Evolutionary conservation across 2,797 vertebrate genomes (phyloP).

Genomic region (Mionectes olivaceus): DNA sequence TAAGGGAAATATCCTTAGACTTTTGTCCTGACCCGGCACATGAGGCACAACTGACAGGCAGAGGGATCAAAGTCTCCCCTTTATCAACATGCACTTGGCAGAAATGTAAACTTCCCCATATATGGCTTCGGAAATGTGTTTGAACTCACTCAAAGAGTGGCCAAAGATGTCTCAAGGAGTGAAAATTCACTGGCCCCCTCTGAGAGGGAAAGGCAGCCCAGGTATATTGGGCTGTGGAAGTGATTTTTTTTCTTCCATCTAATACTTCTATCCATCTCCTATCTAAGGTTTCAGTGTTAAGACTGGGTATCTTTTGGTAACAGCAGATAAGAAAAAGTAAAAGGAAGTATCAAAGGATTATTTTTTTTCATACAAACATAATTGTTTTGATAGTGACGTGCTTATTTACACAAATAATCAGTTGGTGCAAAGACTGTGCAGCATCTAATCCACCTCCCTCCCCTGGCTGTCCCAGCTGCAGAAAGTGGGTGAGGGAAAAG

Average conservation of each 20-base stretch:
- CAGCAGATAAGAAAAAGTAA: background rate
- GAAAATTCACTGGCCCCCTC: background rate
- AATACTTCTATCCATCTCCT: background rate
- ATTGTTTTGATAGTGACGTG: background rate
- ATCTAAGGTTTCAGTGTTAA: background rate
- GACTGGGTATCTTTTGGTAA: background rate
- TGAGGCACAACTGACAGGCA: constrained; percentile 18
- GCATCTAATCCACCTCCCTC: background rate
- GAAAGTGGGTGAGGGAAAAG: background rate
- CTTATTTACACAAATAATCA: background rate
- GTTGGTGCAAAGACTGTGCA: background rate
- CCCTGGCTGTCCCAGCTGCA: background rate
- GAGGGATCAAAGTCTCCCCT: constrained; percentile 60
- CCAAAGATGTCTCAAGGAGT: background rate
- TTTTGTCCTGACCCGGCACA: constrained; percentile 38
- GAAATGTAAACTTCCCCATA: constrained; percentile 53
- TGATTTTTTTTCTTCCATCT: background rate
- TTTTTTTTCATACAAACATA: fast-evolving
- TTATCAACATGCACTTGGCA: constrained; percentile 42
- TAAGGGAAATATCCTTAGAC: background rate
- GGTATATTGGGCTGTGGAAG: fast-evolving
- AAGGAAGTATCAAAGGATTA: background rate
- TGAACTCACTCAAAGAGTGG: background rate
- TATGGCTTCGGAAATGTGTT: constrained; percentile 2
- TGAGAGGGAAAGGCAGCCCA: background rate